Evolutionary conservation across 2,113 vertebrate species (phyloP).

Genomic region (Megaleporinus macrocephalus): DNA sequence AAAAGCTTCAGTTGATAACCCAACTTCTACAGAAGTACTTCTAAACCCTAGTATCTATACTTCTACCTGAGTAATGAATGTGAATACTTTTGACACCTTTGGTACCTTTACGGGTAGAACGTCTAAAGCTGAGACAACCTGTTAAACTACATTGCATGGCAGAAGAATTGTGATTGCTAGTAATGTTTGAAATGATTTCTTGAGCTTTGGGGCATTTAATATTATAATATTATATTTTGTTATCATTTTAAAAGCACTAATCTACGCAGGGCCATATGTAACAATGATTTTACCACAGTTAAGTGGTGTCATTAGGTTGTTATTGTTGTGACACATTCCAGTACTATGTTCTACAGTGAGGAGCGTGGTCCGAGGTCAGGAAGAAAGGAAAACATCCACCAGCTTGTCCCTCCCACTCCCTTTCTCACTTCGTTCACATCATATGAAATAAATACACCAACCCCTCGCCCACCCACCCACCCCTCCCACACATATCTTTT

Average conservation of each 20-base stretch:
- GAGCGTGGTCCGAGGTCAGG: conserved; percentile 6
- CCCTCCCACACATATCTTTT: background rate
- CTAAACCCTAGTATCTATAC: too few species aligned
- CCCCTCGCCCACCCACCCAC: conserved; percentile 21
- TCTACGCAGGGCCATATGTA: background rate
- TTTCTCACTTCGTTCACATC: background rate
- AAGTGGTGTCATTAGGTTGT: background rate
- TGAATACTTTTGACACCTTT: too few species aligned
- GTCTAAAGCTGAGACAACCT: background rate
- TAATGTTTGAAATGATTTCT: too few species aligned
- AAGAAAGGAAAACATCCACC: background rate
- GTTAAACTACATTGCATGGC: too few species aligned
- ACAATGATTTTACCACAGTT: background rate
- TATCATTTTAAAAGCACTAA: background rate
- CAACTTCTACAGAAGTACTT: too few species aligned
- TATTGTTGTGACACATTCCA: too few species aligned
- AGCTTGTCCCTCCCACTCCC: background rate
- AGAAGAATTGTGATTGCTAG: too few species aligned
- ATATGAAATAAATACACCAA: conserved; percentile 45
- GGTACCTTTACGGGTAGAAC: background rate
- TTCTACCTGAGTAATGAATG: too few species aligned
- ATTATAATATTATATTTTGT: background rate
- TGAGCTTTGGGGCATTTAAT: too few species aligned
- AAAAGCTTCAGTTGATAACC: too few species aligned
- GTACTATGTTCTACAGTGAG: background rate